Percentiles rank a stretch among this genome's conserved stretches.
Conservation (phyloP, 2,113 vertebrate genomes). For the Cochlearius cochlearius region DNA sequence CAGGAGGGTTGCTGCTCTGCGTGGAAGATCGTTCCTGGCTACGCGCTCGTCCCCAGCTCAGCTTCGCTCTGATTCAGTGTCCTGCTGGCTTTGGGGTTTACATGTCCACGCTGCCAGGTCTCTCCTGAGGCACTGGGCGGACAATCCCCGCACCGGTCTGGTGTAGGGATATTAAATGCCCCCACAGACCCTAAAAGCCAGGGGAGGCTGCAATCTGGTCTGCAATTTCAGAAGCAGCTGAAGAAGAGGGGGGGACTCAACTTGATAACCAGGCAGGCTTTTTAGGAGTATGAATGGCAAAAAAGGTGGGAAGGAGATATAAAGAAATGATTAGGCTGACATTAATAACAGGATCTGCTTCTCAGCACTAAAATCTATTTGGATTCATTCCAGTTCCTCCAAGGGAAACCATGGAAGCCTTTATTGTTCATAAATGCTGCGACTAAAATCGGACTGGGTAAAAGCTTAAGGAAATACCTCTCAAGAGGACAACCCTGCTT, state of each 20-base stretch:
- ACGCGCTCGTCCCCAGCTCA: not conserved
- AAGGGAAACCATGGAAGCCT: slow-evolving; percentile 19
- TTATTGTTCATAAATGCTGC: slow-evolving; percentile 44
- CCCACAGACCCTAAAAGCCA: not conserved
- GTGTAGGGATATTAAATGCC: not conserved
- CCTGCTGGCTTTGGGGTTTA: not conserved
- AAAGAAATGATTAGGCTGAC: not conserved
- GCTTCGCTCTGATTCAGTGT: not conserved
- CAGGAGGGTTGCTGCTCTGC: not conserved
- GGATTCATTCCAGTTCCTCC: slow-evolving; percentile 21
- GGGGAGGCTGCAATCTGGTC: not conserved
- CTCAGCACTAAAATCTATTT: slow-evolving; percentile 11
- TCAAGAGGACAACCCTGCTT: slow-evolving; percentile 6
- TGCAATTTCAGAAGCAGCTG: not conserved
- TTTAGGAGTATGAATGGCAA: not conserved
- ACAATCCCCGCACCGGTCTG: not conserved
- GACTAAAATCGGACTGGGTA: not conserved
- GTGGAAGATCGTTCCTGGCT: not conserved
- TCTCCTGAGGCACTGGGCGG: not conserved
- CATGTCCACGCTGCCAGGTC: not conserved
- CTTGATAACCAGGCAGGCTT: not conserved
- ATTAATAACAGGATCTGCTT: slow-evolving; percentile 36
- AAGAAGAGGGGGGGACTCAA: not conserved
- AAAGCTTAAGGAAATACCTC: slow-evolving; percentile 42
- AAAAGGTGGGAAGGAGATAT: not conserved